Evolutionary conservation across 2,888 invertebrate species (phyloP), one percentile per base, ranked within the genome.

Genomic region (Brachypterus glaber): DNA sequence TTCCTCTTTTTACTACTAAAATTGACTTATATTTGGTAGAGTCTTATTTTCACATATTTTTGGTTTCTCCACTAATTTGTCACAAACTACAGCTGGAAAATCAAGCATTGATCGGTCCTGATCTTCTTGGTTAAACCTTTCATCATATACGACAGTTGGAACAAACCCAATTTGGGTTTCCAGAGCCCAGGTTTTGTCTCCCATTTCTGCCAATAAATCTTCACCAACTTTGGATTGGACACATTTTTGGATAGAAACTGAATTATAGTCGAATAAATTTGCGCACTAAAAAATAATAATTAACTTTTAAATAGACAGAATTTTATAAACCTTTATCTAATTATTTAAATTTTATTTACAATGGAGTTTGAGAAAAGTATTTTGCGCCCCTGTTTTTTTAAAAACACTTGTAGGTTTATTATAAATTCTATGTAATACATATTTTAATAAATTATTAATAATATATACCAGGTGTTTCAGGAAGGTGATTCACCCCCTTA

Each of bases 121-220:
- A 8, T 47, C 32, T 2, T 37, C 18, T 31, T 47, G 32, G 16
- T 51, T 48, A 17, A 49, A 59, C 12, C 30, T 59, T 26, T 60
- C 62, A 35, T 70, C 64, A 40, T 69, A 59, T 3, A 62, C 48
- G 24, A 70, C 56, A 0, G 68, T 62, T 4, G 71, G 71, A 0
- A 71, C 63, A 41, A 62, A 66, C 7, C 45, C 8, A 5, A 27
- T 31, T 12, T 14, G 34, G 12, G 69, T 49, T 3, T 44, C 40
- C 3, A 64, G 59, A 3, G 50, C 17, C 3, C 66, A 40, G 1
- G 50, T 49, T 30, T 37, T 40, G 9, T 45, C 37, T 13, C 49
- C 49, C 12, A 45, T 35, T n/a, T 7, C 24, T 5, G 44, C 44
- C 5, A 47, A 17, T 9, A 47, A 36, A 16, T 31, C 15, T 13